Conservation (phyloP, 2,888 invertebrate genomes). For the Keiferia lycopersicella region DNA sequence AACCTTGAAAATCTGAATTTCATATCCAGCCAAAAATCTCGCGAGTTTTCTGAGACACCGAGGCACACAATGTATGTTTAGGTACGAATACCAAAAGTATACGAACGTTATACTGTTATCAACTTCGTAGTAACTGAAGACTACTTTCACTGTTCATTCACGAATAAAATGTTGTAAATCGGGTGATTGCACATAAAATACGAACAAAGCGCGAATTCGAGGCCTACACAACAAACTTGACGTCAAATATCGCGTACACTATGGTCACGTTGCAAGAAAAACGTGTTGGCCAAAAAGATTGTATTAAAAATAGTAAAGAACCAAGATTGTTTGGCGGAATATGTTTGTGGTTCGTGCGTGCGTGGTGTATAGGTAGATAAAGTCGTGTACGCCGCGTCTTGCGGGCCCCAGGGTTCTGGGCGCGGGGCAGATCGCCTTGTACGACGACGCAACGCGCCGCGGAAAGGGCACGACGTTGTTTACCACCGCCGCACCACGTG, state of each 20-base stretch:
- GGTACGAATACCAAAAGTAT: neutral
- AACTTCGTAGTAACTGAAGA: neutral
- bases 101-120: neutral
- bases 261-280: constrained; percentile 1
- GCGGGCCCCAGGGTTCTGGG: neutral
- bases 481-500: constrained; percentile 69
- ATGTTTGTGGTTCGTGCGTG: neutral
- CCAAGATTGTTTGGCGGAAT: neutral
- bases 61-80: neutral
- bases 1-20: constrained; percentile 6
- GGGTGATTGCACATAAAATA: neutral
- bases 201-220: neutral
- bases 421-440: neutral
- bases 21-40: neutral
- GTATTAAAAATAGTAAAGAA: neutral
- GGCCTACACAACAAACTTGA: constrained; percentile 10
- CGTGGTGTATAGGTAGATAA: neutral
- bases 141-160: constrained; percentile 14
- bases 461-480: constrained; percentile 65
- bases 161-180: neutral
- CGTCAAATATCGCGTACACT: neutral
- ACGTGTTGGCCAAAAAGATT: constrained; percentile 7
- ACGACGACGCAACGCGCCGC: constrained; percentile 31
- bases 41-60: neutral
- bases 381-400: no score